A percentile compares a stretch with the other conserved stretches of the same genome.
Conservation (phyloP, 1,140 invertebrate genomes). For the Drosophila parvula region DNA sequence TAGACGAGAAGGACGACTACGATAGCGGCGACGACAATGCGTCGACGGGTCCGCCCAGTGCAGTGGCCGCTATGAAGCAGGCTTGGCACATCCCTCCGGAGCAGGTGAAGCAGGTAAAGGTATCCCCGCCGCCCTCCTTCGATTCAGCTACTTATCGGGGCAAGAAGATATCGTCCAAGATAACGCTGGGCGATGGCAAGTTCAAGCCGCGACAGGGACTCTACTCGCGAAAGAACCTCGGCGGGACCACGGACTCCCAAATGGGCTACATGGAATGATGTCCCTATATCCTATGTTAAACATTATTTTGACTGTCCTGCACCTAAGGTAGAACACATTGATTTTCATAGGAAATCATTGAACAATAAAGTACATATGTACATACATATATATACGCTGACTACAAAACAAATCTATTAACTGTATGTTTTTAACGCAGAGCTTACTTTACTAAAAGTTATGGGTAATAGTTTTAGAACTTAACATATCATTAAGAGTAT, state of each 20-base stretch:
- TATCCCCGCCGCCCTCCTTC: conserved; percentile 69
- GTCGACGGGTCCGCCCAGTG: conserved; percentile 22
- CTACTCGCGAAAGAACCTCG: conserved; percentile 37
- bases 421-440: too few relatives aligned
- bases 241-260: conserved; percentile 7
- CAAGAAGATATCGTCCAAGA: conserved; percentile 41
- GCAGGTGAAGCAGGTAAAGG: conserved; percentile 29
- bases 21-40: background rate
- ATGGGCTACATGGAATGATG: conserved; percentile 58
- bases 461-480: too few relatives aligned
- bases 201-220: conserved; percentile 65
- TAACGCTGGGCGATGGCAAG: conserved; percentile 58
- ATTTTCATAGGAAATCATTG: background rate
- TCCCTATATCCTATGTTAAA: background rate
- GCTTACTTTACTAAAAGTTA: too few relatives aligned
- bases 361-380: background rate
- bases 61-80: conserved; percentile 14
- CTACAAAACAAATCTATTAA: too few relatives aligned
- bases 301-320: conserved; percentile 3
- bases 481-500: too few relatives aligned
- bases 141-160: conserved; percentile 63
- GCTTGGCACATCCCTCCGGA: conserved; percentile 42
- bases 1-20: background rate
- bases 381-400: too few relatives aligned
- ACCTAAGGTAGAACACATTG: conserved; percentile 4